A percentile compares a stretch with the other conserved stretches of the same genome.
Evolutionary conservation across 2,888 invertebrate genomes (phyloP).

Genomic region (Drosophila setosimentum): DNA sequence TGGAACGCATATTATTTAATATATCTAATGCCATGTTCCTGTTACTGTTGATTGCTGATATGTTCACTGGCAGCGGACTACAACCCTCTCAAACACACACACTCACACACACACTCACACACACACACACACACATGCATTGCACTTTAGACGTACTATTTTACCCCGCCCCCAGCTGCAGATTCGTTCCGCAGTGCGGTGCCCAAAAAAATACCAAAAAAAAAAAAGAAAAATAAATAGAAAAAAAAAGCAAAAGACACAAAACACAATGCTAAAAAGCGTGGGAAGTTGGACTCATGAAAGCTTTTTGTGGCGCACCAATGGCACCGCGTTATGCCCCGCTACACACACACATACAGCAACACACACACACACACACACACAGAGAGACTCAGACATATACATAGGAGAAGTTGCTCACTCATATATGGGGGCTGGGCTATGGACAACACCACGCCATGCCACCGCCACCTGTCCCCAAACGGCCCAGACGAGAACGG

Average conservation of each 20-base stretch:
- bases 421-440: conserved; percentile 60
- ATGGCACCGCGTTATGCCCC: conserved; percentile 86
- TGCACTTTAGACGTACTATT: conserved; percentile 8
- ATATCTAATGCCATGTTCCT: not conserved
- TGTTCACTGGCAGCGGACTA: not conserved
- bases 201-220: conserved; percentile 26
- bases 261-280: conserved; percentile 43
- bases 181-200: conserved; percentile 59
- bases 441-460: conserved; percentile 21
- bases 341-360: conserved; percentile 66
- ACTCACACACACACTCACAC: not conserved
- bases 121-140: conserved; percentile 5
- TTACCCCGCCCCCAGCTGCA: conserved; percentile 1
- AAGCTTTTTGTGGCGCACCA: conserved; percentile 86
- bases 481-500: conserved; percentile 42
- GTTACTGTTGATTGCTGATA: not conserved
- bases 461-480: conserved; percentile 36
- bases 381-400: not conserved
- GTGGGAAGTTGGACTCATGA: conserved; percentile 81
- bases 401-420: conserved; percentile 36
- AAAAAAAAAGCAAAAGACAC: conserved; percentile 39
- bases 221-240: conserved; percentile 20
- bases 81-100: not conserved
- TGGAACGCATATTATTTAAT: not conserved
- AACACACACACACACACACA: conserved; percentile 14